These are phyloP conservation scores for Temnopleurus reevesii DNA, from an alignment of 53 echinoderm and acorn worm genomes.

Conservation along the genomic window DNA sequence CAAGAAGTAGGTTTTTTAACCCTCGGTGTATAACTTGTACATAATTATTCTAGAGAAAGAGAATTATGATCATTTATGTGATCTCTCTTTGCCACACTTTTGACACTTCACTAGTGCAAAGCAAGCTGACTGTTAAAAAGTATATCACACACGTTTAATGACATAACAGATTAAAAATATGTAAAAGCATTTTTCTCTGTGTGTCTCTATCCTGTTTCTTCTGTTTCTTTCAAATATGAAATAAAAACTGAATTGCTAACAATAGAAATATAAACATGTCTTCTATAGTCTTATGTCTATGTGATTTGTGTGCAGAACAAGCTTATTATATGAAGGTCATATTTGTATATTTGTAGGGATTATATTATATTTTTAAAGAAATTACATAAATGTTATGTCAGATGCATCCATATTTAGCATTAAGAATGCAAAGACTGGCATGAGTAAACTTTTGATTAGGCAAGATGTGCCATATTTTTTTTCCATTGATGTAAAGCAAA, in stretches of 20 bases:
- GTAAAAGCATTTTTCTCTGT: conserved; percentile 44
- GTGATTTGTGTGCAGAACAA: no score
- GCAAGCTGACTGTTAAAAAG: conserved; percentile 34
- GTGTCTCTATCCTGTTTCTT: conserved; percentile 53
- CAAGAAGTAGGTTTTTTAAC: not conserved
- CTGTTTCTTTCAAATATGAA: conserved; percentile 64
- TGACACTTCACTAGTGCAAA: not conserved
- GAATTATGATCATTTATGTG: conserved; percentile 2
- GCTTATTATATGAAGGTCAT: no score
- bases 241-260: conserved; percentile 62
- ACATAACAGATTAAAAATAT: conserved; percentile 41
- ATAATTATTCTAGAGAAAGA: conserved; percentile 30
- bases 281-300: no score
- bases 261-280: not conserved
- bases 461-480: no score
- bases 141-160: conserved; percentile 37
- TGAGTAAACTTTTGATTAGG: no score
- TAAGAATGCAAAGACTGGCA: no score
- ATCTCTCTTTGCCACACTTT: not conserved
- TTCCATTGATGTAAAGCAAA: no score
- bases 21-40: conserved; percentile 40
- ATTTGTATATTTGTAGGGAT: no score
- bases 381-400: no score
- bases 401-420: no score
- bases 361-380: no score